Conservation (phyloP, 2,888 invertebrate genomes). For the Nomada lathburiana region DNA sequence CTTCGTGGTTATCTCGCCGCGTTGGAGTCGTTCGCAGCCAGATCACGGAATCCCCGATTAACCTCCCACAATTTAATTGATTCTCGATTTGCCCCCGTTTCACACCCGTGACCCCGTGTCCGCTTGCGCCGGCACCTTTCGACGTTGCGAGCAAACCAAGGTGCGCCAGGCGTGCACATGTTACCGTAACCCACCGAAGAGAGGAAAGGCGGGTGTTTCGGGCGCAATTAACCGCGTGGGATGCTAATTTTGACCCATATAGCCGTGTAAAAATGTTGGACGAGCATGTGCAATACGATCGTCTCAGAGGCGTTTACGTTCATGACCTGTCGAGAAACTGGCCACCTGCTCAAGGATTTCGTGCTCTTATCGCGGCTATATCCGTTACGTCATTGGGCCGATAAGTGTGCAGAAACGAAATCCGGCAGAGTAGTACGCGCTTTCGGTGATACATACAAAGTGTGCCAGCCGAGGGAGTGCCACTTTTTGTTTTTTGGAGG, state of each 20-base stretch:
- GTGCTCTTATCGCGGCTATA: conserved; percentile 63
- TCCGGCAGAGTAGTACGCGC: conserved; percentile 63
- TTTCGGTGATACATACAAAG: conserved; percentile 47
- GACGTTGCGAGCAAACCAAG: conserved; percentile 35
- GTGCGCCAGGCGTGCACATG: conserved; percentile 51
- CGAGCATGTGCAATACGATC: conserved; percentile 77
- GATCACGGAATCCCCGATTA: too few species aligned
- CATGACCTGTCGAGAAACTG: conserved; percentile 53
- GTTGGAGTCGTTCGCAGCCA: too few species aligned
- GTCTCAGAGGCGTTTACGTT: conserved; percentile 66
- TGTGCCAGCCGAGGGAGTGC: neutral
- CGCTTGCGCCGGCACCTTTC: conserved; percentile 15
- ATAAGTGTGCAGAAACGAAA: conserved; percentile 52
- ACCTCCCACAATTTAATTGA: too few species aligned
- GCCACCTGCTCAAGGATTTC: conserved; percentile 71
- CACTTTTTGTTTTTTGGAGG: conserved; percentile 55
- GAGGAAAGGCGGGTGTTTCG: conserved; percentile 53
- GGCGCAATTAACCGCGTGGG: conserved; percentile 76
- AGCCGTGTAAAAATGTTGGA: conserved; percentile 74
- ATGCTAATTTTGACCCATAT: conserved; percentile 82
- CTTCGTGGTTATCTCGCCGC: neutral
- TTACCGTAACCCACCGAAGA: conserved; percentile 46
- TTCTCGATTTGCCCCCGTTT: neutral
- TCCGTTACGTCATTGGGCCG: conserved; percentile 52
- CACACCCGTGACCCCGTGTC: conserved; percentile 37